phyloP scores from a whole-genome alignment of 2,113 vertebrate species.

The Larimichthys polyactis region DNA sequence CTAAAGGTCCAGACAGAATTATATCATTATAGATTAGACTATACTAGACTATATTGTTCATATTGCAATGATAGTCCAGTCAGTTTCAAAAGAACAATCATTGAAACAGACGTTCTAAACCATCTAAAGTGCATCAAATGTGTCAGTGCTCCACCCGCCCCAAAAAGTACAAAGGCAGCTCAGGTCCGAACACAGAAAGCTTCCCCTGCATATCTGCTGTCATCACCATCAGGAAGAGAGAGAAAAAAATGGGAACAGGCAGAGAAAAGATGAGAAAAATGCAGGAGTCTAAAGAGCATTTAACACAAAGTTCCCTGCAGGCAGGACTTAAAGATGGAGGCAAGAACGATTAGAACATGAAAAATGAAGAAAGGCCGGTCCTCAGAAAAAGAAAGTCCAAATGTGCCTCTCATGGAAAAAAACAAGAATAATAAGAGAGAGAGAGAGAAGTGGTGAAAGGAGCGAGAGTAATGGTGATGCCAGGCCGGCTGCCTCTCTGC shows the following conservation, averaged over 20 bases:
- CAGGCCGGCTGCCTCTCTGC: constrained; percentile 10
- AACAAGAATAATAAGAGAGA: background rate
- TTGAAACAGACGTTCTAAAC: background rate
- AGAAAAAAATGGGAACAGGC: background rate
- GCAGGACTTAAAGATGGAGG: background rate
- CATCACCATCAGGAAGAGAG: constrained; percentile 1
- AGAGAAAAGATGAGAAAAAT: constrained; percentile 27
- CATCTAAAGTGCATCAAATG: background rate
- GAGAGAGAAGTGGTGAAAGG: constrained; percentile 13
- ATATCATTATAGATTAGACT: background rate
- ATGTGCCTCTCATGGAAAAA: constrained; percentile 17
- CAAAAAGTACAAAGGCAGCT: background rate
- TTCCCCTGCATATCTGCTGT: background rate
- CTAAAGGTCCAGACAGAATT: background rate
- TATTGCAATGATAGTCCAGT: background rate
- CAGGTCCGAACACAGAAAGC: background rate
- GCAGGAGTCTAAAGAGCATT: constrained; percentile 22
- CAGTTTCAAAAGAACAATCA: background rate
- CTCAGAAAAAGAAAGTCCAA: background rate
- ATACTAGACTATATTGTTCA: background rate
- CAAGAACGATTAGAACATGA: constrained; percentile 6
- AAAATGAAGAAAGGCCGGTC: background rate
- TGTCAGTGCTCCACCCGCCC: background rate
- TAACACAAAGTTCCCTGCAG: constrained; percentile 24
- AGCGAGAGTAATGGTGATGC: constrained; percentile 11